Conservation (phyloP, 53 echinoderm and acorn worm species). For the Patiria pectinifera region DNA sequence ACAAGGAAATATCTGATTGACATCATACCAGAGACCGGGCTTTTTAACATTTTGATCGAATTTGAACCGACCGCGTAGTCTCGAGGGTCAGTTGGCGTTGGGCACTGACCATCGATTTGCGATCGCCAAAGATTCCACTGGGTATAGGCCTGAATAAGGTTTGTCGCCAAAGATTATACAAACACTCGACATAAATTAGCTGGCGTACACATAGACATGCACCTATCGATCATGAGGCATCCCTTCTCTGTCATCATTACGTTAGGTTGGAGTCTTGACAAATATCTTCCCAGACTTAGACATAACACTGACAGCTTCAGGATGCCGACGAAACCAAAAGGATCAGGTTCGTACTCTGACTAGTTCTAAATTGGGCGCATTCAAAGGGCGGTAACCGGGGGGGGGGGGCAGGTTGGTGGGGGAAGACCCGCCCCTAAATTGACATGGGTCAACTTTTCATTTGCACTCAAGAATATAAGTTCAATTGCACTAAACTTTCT, state of each 20-base stretch:
- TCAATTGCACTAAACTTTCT: too few species aligned
- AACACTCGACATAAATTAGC: neutral
- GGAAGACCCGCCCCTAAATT: too few species aligned
- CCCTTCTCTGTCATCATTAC: constrained; percentile 12
- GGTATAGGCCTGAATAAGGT: neutral
- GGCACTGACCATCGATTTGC: neutral
- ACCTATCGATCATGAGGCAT: neutral
- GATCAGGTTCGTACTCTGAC: neutral
- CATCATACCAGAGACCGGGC: neutral
- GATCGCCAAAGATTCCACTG: neutral
- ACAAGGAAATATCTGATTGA: constrained; percentile 11
- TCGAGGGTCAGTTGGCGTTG: neutral
- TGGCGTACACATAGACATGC: neutral
- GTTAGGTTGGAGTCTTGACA: neutral
- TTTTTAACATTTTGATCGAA: neutral
- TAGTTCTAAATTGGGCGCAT: neutral
- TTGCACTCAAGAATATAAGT: too few species aligned
- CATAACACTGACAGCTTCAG: constrained; percentile 17
- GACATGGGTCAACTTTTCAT: too few species aligned
- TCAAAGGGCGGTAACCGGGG: too few species aligned
- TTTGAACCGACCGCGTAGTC: neutral
- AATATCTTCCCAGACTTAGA: constrained; percentile 17
- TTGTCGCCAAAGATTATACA: neutral
- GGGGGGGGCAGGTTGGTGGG: too few species aligned
- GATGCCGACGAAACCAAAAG: neutral